Evolutionary conservation across 2,888 invertebrate genomes (phyloP).

Genomic region (Meliscaeva auricollis): DNA sequence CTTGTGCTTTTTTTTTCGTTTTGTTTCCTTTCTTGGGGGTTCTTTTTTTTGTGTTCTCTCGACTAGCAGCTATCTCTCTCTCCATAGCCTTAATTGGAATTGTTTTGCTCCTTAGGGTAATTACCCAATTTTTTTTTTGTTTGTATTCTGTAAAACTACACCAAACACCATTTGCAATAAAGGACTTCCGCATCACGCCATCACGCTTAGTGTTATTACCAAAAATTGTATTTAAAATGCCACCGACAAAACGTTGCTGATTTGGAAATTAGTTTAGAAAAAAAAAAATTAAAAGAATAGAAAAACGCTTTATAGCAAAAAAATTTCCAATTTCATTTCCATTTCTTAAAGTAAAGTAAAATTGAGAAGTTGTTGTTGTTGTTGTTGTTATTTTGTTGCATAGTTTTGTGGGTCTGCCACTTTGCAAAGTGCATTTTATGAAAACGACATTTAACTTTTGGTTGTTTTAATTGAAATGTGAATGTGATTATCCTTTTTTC

Average conservation of each 20-base stretch:
- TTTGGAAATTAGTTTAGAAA: conserved; percentile 48
- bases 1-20: conserved; percentile 27
- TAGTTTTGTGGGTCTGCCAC: conserved; percentile 5
- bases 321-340: conserved; percentile 65
- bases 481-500: conserved; percentile 5
- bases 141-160: conserved; percentile 52
- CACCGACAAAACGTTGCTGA: conserved; percentile 43
- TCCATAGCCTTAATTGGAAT: conserved; percentile 65
- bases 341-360: conserved; percentile 24
- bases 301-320: conserved; percentile 24
- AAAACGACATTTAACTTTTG: conserved; percentile 36
- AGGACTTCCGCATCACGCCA: conserved; percentile 47
- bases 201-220: conserved; percentile 49
- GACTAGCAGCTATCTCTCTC: neutral
- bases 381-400: conserved; percentile 5
- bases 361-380: conserved; percentile 20
- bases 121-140: conserved; percentile 42
- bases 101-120: conserved; percentile 75
- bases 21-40: neutral
- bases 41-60: conserved; percentile 12
- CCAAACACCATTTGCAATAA: conserved; percentile 58
- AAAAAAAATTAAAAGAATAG: no score
- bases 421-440: conserved; percentile 39
- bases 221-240: conserved; percentile 62
- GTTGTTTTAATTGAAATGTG: conserved; percentile 61